These are phyloP conservation scores for Parasteatoda lunata DNA, from an alignment of 2,888 invertebrate genomes.

Conservation along the genomic window DNA sequence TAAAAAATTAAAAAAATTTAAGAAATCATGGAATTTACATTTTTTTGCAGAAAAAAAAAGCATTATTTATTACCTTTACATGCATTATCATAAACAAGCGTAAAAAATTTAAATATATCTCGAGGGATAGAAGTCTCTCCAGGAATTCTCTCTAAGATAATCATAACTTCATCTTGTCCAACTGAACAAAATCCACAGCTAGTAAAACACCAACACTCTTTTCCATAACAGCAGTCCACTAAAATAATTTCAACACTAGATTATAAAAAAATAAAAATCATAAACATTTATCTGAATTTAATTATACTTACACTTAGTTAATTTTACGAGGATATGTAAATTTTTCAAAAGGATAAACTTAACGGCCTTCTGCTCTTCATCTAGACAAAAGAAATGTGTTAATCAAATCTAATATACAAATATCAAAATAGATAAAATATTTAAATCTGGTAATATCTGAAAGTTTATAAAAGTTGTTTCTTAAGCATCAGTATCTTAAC, in stretches of 20 bases:
- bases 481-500: too few relatives aligned
- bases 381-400: slow-evolving; percentile 64
- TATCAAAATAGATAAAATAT: too few relatives aligned
- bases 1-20: neutral
- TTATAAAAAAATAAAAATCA: neutral
- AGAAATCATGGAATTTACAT: neutral
- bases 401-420: too few relatives aligned
- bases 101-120: slow-evolving; percentile 84
- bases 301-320: slow-evolving; percentile 82
- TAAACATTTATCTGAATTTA: neutral
- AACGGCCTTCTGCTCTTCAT: slow-evolving; percentile 77
- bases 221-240: slow-evolving; percentile 78
- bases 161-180: slow-evolving; percentile 87
- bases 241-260: slow-evolving; percentile 71
- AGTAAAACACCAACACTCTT: slow-evolving; percentile 81
- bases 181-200: slow-evolving; percentile 85
- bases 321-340: slow-evolving; percentile 83
- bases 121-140: slow-evolving; percentile 80
- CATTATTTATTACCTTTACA: slow-evolving; percentile 74
- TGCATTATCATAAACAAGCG: slow-evolving; percentile 80
- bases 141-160: slow-evolving; percentile 81
- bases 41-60: neutral
- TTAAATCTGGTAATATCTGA: too few relatives aligned
- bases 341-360: slow-evolving; percentile 85
- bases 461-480: too few relatives aligned